phyloP scores from a whole-genome alignment of 1,140 invertebrate species.

The Hirudo medicinalis region DNA sequence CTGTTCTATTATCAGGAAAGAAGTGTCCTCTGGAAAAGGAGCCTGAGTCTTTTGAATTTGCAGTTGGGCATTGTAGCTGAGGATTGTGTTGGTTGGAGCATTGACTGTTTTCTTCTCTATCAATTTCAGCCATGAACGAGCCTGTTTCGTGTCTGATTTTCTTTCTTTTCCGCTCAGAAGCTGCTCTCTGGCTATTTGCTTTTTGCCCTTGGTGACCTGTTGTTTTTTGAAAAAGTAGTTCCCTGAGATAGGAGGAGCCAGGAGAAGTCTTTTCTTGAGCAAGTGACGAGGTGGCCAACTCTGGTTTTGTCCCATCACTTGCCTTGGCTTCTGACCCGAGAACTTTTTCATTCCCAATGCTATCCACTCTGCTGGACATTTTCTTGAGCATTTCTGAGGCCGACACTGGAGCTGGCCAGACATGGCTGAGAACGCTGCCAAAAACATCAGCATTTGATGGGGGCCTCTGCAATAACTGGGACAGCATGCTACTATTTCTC shows the following conservation, averaged over 20 bases:
- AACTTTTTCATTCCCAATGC: background rate
- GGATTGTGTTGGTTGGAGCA: background rate
- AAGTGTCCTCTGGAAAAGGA: background rate
- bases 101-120: background rate
- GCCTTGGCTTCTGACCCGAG: background rate
- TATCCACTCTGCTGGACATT: background rate
- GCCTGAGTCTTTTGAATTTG: background rate
- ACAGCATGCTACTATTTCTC: background rate
- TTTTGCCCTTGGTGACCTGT: background rate
- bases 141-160: background rate
- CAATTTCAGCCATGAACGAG: background rate
- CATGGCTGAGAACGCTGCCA: background rate
- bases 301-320: background rate
- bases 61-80: background rate
- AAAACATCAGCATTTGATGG: too few relatives aligned
- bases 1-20: background rate
- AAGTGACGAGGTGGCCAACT: background rate
- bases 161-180: background rate
- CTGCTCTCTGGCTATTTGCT: background rate
- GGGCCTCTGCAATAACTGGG: too few relatives aligned
- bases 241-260: conserved; percentile 7
- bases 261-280: background rate
- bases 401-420: background rate
- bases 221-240: background rate
- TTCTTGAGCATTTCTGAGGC: conserved; percentile 6